Evolutionary conservation across 1,140 invertebrate species (phyloP).

Genomic region (Nasonia longicornis): DNA sequence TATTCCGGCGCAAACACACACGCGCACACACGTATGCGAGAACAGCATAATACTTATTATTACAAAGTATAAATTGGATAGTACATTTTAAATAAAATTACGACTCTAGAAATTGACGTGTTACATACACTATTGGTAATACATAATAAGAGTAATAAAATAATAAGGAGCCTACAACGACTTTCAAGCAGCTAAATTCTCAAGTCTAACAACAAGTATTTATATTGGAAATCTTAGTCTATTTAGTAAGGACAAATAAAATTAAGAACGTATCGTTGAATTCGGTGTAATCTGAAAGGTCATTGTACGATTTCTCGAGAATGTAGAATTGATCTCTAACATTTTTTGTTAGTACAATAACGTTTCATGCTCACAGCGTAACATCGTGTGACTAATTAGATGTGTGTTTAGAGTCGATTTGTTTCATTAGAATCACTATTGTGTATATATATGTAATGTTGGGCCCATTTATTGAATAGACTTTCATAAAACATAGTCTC

Average conservation of each 20-base stretch:
- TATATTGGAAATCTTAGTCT: slow-evolving; percentile 24
- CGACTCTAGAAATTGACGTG: slow-evolving; percentile 28
- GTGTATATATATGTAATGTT: neutral
- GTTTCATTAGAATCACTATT: neutral
- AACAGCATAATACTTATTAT: slow-evolving; percentile 12
- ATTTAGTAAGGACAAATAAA: slow-evolving; percentile 7
- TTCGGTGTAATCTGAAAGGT: slow-evolving; percentile 23
- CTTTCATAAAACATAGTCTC: neutral
- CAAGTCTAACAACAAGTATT: slow-evolving; percentile 1
- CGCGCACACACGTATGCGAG: slow-evolving; percentile 45
- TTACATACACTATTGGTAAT: slow-evolving; percentile 19
- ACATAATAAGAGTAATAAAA: neutral
- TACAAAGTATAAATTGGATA: neutral
- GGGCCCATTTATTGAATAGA: slow-evolving; percentile 5
- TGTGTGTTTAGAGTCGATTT: slow-evolving; percentile 22
- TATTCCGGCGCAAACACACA: slow-evolving; percentile 47
- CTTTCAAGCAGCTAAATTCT: slow-evolving; percentile 41
- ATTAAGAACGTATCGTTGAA: neutral
- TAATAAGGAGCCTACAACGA: slow-evolving; percentile 17
- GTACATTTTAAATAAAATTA: neutral
- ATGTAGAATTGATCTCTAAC: neutral
- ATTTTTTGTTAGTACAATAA: slow-evolving; percentile 22
- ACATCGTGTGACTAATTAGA: slow-evolving; percentile 9
- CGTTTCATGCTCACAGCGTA: slow-evolving; percentile 10
- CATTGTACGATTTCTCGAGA: slow-evolving; percentile 17